Evolutionary conservation across 2,888 invertebrate genomes (phyloP), one percentile per base, ranked within the genome.

Genomic region (Apocheima hispidaria): DNA sequence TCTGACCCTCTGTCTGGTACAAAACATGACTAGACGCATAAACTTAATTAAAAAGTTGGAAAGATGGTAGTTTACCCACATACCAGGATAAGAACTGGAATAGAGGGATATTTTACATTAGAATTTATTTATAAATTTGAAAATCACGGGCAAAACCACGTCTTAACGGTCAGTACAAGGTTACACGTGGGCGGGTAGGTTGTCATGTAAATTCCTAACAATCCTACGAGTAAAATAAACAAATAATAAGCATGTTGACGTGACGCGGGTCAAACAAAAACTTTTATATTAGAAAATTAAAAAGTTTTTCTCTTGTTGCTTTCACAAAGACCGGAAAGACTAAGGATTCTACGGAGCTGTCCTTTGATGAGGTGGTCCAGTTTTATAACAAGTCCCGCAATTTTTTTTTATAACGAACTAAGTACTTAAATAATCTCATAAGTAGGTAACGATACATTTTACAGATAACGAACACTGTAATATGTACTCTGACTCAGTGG

Each of bases 301-400:
- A 60, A 68, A 64, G 52, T 66, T 65, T 12, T 4, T 1, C 26
- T 63, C 68, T 64, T 64, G 58, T 62, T 63, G 59, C 53, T 55
- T 33, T 35, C 49, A 58, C 48, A 41, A 33, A 51, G 51, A 21
- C 20, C 14, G 14, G 28, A 57, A n/a, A 50, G 26, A 30, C 12
- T 33, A 26, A 38, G 53, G 33, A 41, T 36, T 35, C 14, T 43
- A 7, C 35, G n/a, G 49, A 62, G 44, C 9, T 43, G 21, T 41
- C 33, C 18, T 54, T 54, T 54, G 33, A 28, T 51, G 16, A 23
- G 35, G 20, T 30, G 28, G 28, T 54, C 20, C 14, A 14, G 36
- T 36, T n/a, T 26, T 14, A 12, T 38, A 14, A 40, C 9, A 16
- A 18, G 21, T 5, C 2, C 7, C 14, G 6, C 7, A 48, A 2